A percentile compares a stretch with the other conserved stretches of the same genome.
Evolutionary conservation across 2,113 vertebrate species (phyloP).

Genomic region (Rhinichthys klamathensis): DNA sequence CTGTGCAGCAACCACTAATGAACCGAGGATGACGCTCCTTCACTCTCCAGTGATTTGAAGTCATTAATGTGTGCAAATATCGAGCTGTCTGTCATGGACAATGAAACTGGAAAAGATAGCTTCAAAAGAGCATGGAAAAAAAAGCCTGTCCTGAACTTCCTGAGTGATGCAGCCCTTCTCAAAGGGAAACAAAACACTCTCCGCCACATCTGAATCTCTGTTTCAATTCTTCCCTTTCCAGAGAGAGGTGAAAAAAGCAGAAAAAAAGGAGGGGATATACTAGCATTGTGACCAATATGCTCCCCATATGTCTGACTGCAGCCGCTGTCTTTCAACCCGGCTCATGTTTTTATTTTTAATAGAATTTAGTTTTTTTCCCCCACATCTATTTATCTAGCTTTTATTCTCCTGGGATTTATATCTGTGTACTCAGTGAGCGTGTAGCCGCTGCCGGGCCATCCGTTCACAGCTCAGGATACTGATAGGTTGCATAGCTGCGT

Average conservation of each 20-base stretch:
- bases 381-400: conserved; percentile 57
- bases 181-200: conserved; percentile 70
- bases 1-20: conserved; percentile 65
- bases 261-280: conserved; percentile 41
- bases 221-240: conserved; percentile 60
- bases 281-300: conserved; percentile 69
- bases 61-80: conserved; percentile 66
- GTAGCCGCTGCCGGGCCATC: conserved; percentile 61
- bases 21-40: conserved; percentile 39
- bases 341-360: conserved; percentile 61
- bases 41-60: conserved; percentile 59
- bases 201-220: conserved; percentile 71
- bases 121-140: conserved; percentile 34
- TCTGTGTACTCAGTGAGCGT: conserved; percentile 21
- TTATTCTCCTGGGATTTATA: conserved; percentile 14
- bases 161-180: conserved; percentile 64
- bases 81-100: conserved; percentile 66
- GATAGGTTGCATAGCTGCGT: conserved; percentile 39
- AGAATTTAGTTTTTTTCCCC: conserved; percentile 58
- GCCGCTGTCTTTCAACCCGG: conserved; percentile 59
- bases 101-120: conserved; percentile 64
- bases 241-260: conserved; percentile 39
- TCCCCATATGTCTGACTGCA: conserved; percentile 70
- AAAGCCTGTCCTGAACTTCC: conserved; percentile 53
- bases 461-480: conserved; percentile 61